Base-by-base conservation (phyloP, 2,888 invertebrate species). In the Dendrolimus pini region DNA sequence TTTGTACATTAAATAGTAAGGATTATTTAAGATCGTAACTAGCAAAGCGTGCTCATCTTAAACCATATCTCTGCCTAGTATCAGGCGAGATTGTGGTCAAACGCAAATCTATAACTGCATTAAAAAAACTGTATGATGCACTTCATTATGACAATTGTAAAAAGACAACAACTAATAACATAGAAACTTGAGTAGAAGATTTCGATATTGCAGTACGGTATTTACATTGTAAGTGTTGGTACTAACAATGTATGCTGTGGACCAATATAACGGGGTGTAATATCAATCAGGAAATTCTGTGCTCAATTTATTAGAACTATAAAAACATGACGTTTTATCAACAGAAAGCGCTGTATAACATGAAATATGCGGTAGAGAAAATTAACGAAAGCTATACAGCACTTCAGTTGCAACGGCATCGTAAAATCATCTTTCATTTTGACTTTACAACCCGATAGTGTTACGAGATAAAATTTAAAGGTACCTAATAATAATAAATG, bases 211-310 rank as follows among this genome's bases (percentile, higher is more conserved):
- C 30, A 30, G 30, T 30, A 30, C 6, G 3, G 30, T 30, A 30
- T 30, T 30, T 30, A 78, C 80, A 72, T 74, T 78, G 80, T 78
- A 77, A 68, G 63, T 59, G 64, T 30, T 3, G 30, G 9, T 47
- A 47, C 6, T 12, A 10, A 47, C 47, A 47, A 47, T 47, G 47
- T 47, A 47, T 61, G 63, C 63, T 55, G 59, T 63, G 67, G 65
- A 68, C 63, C 71, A 74, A 80, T 82, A 78, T 80, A 77, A 62
- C 65, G 62, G 67, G 75, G 74, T 70, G 76, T 74, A 77, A 72
- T 79, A 80, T 77, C 76, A 75, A 81, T 83, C 78, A 78, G 78
- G 78, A 79, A 80, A 75, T 64, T 70, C 67, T 66, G 71, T 72
- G 75, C 68, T 59, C 61, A 70, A 68, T 85, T 84, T 82, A 83